Conservation (phyloP, 2,113 vertebrate genomes). For the Paramisgurnus dabryanus region DNA sequence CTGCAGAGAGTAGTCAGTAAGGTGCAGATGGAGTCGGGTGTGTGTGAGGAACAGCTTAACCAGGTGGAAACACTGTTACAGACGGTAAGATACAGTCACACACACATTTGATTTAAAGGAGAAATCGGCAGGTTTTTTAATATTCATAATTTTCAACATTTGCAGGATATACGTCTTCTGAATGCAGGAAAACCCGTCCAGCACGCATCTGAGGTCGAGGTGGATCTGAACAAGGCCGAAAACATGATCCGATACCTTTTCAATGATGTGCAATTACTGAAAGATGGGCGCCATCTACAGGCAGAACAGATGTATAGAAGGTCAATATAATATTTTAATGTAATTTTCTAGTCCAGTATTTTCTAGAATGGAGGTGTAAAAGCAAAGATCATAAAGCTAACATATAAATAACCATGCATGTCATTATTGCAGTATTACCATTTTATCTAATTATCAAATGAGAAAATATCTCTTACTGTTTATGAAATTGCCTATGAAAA, state of each 20-base stretch:
- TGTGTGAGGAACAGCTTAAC: constrained; percentile 96
- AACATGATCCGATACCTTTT: constrained; percentile 89
- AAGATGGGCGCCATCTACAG: constrained; percentile 93
- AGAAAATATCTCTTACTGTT: too few relatives aligned
- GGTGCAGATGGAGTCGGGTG: constrained; percentile 92
- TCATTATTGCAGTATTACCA: neutral
- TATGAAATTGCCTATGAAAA: too few relatives aligned
- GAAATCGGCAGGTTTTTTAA: neutral
- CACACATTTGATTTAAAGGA: neutral
- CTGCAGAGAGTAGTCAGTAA: constrained; percentile 91
- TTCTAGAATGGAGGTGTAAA: too few relatives aligned
- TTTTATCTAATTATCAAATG: too few relatives aligned
- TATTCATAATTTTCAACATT: too few relatives aligned
- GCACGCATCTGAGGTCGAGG: constrained; percentile 80
- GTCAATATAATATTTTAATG: constrained; percentile 60
- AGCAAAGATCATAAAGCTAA: too few relatives aligned
- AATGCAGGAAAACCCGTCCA: constrained; percentile 76
- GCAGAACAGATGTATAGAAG: constrained; percentile 97
- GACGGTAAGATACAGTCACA: constrained; percentile 71
- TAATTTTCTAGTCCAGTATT: too few relatives aligned
- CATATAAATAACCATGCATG: too few relatives aligned
- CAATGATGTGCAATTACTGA: constrained; percentile 90
- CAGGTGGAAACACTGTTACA: constrained; percentile 89
- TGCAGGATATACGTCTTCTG: constrained; percentile 84
- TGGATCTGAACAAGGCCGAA: constrained; percentile 89